Conservation (phyloP, 1,140 invertebrate genomes). For the Littorina saxatilis region DNA sequence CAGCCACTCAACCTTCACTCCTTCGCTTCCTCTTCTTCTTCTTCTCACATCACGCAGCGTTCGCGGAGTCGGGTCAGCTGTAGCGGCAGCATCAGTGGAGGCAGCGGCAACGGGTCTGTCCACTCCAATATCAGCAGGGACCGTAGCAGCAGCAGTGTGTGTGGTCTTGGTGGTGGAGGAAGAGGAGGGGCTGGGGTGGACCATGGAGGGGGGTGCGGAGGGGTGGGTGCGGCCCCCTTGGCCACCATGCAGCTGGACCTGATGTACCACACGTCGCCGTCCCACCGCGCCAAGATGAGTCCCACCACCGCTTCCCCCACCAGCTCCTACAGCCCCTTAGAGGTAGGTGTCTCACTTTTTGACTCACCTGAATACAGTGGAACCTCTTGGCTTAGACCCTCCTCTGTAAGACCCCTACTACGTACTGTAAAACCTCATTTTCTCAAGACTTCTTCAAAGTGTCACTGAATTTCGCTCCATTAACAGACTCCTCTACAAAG, state of each 20-base stretch:
- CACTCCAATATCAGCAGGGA: too few species aligned
- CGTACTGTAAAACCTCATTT: too few species aligned
- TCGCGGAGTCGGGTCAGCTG: background rate
- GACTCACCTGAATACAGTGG: too few species aligned
- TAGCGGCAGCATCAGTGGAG: slow-evolving; percentile 8
- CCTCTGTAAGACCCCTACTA: too few species aligned
- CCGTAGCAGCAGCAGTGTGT: background rate
- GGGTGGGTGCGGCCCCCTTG: background rate
- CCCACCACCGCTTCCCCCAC: slow-evolving; percentile 34
- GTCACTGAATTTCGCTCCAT: too few species aligned
- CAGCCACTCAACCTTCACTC: slow-evolving; percentile 45
- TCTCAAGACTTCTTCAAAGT: background rate
- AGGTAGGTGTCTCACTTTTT: slow-evolving; percentile 47
- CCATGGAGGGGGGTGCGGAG: background rate
- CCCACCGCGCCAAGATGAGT: slow-evolving; percentile 41
- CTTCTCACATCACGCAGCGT: slow-evolving; percentile 4
- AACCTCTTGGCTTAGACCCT: too few species aligned
- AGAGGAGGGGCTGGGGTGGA: background rate
- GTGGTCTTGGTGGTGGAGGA: background rate
- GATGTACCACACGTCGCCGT: slow-evolving; percentile 32
- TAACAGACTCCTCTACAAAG: too few species aligned
- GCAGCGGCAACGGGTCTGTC: too few species aligned
- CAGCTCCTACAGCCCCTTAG: slow-evolving; percentile 45
- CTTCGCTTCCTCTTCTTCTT: background rate
- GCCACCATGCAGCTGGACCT: slow-evolving; percentile 34